These are phyloP conservation scores for Gavia stellata DNA, from an alignment of 2,113 vertebrate species.

Conservation along the genomic window DNA sequence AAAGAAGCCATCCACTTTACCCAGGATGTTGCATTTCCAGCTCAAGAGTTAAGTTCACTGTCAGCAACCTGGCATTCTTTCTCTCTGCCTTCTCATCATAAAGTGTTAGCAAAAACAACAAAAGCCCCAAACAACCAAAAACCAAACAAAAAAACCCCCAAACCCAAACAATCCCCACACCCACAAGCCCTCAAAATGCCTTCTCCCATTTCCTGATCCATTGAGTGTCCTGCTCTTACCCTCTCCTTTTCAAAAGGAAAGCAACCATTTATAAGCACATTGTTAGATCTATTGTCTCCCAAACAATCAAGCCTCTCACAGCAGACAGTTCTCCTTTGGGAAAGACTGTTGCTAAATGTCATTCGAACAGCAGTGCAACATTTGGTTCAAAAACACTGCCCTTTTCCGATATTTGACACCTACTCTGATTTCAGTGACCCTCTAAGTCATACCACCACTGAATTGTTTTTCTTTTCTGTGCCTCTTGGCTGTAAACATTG, in stretches of 20 bases:
- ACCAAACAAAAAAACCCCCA: background rate
- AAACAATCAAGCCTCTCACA: background rate
- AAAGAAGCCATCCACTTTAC: background rate
- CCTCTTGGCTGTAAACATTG: constrained; percentile 4
- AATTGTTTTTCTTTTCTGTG: background rate
- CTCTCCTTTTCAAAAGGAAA: background rate
- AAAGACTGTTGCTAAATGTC: background rate
- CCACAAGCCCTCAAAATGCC: background rate
- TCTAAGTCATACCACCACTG: background rate
- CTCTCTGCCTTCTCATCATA: background rate
- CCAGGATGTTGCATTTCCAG: background rate
- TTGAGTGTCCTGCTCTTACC: background rate
- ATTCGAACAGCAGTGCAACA: background rate
- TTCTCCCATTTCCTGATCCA: background rate
- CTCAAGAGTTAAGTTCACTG: background rate
- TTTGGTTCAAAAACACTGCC: background rate
- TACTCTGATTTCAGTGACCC: background rate
- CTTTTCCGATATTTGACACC: background rate
- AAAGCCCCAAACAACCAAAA: background rate
- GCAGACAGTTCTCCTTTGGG: background rate
- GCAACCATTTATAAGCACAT: background rate
- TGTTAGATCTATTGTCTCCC: background rate
- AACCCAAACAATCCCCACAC: background rate
- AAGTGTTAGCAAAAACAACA: background rate
- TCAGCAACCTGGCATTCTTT: background rate